These are phyloP conservation scores for Microcebus lehilahytsara DNA, from an alignment of 2,113 vertebrate species.

Conservation along the genomic window DNA sequence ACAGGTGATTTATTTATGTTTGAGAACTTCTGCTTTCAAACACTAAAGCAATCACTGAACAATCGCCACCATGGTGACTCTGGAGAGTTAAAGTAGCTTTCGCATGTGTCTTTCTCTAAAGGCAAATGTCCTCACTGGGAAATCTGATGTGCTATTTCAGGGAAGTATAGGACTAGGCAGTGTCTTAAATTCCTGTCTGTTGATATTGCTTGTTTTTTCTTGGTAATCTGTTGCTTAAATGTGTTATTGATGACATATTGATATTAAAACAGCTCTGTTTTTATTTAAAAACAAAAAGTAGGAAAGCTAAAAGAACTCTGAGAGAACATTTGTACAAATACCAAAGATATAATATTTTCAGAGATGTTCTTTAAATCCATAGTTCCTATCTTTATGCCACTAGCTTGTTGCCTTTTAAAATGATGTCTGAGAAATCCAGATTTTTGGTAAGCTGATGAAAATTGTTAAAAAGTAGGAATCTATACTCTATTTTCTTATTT, in stretches of 20 bases:
- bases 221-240: neutral
- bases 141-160: neutral
- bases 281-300: neutral
- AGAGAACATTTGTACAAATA: neutral
- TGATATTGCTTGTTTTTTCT: neutral
- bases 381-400: neutral
- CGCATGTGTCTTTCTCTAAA: neutral
- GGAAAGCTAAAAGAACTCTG: neutral
- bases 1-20: neutral
- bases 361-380: neutral
- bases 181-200: neutral
- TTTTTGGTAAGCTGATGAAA: neutral
- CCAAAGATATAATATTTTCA: neutral
- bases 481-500: neutral
- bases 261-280: neutral
- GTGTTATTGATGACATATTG: neutral
- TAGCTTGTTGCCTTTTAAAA: neutral
- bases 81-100: neutral
- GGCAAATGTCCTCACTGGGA: neutral
- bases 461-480: neutral
- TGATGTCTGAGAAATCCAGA: neutral
- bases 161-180: neutral
- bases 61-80: neutral
- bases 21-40: neutral
- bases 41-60: neutral